Percentiles rank a stretch among this genome's conserved stretches.
phyloP scores from a whole-genome alignment of 2,888 invertebrate genomes.

The Agrochola macilenta region DNA sequence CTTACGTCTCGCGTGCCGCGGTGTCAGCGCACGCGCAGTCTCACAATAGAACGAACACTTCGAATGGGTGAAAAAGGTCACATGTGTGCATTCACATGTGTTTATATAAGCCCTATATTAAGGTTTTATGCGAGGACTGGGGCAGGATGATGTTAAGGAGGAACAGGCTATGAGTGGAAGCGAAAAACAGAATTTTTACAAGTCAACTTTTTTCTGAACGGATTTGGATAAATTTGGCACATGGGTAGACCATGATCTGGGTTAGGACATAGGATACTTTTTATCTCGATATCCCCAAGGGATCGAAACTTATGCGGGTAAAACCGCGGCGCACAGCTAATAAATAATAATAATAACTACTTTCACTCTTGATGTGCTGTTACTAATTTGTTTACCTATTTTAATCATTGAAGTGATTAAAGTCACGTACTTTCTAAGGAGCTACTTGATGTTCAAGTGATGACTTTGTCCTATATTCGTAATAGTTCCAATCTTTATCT shows the following conservation, averaged over 20 bases:
- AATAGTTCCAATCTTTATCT: neutral
- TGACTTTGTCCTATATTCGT: constrained; percentile 36
- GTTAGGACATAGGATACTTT: too few species aligned
- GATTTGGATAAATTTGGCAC: too few species aligned
- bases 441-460: constrained; percentile 24
- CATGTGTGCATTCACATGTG: neutral
- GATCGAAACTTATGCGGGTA: too few species aligned
- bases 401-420: neutral
- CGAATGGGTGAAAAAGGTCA: neutral
- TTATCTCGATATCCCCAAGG: too few species aligned
- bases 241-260: too few species aligned
- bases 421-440: constrained; percentile 14
- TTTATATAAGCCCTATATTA: neutral
- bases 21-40: neutral
- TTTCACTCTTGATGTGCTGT: neutral
- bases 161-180: neutral
- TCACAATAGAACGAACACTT: constrained; percentile 6
- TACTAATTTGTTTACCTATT: constrained; percentile 5
- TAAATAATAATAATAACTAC: neutral
- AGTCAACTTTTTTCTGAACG: neutral
- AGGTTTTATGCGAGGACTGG: neutral
- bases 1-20: constrained; percentile 41
- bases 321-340: too few species aligned
- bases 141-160: neutral
- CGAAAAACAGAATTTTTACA: neutral